A percentile compares a stretch with the other conserved stretches of the same genome.
These are phyloP conservation scores for Dolichomitus sp. DNA, from an alignment of 2,888 invertebrate species.

Conservation along the genomic window DNA sequence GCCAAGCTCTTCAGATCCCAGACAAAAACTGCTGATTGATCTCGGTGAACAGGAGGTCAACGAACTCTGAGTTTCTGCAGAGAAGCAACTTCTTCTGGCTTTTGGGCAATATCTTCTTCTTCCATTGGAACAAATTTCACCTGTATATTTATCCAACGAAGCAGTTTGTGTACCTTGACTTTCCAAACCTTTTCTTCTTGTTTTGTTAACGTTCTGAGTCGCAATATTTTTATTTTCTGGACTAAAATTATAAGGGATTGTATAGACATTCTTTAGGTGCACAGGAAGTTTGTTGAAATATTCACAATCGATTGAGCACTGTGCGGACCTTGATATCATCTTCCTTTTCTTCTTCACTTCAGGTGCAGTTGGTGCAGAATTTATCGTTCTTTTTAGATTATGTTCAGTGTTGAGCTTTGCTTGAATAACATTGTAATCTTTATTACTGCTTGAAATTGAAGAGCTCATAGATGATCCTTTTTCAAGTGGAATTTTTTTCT, in stretches of 20 bases:
- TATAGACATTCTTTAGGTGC: slow-evolving; percentile 1
- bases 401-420: neutral
- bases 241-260: neutral
- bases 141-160: neutral
- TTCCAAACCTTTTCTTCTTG: neutral
- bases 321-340: slow-evolving; percentile 22
- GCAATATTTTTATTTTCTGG: neutral
- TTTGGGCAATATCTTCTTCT: slow-evolving; percentile 2
- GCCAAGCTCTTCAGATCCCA: neutral
- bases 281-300: slow-evolving; percentile 4
- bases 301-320: slow-evolving; percentile 38
- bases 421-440: slow-evolving; percentile 2
- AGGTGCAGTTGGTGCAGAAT: neutral
- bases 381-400: neutral
- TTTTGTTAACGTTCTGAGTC: neutral
- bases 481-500: slow-evolving; percentile 23
- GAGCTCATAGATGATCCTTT: slow-evolving; percentile 14
- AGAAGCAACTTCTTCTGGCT: neutral
- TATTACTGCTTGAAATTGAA: slow-evolving; percentile 13
- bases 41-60: slow-evolving; percentile 36
- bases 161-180: slow-evolving; percentile 36
- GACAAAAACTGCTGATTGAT: neutral
- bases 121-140: neutral
- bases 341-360: neutral
- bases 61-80: slow-evolving; percentile 14